phyloP scores from a whole-genome alignment of 2,113 vertebrate species.

The Petroica traversi region DNA sequence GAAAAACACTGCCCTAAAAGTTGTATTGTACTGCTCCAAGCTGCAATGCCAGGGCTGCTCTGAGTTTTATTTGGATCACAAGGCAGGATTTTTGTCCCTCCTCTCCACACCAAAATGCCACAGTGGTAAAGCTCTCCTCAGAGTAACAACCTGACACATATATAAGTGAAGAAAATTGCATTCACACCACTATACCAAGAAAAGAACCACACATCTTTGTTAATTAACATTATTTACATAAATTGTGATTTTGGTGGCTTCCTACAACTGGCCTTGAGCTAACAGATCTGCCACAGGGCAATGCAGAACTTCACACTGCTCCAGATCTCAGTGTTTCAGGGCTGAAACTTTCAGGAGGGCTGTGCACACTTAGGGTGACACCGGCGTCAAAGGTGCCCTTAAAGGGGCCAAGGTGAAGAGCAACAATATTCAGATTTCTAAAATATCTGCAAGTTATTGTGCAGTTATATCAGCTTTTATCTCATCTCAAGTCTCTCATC shows the following conservation, averaged over 20 bases:
- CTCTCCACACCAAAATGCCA: not conserved
- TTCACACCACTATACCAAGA: not conserved
- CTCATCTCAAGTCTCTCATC: not conserved
- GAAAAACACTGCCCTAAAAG: not conserved
- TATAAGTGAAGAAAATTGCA: not conserved
- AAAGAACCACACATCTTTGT: not conserved
- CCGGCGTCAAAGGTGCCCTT: rapidly evolving
- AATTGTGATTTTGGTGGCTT: not conserved
- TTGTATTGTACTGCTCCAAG: not conserved
- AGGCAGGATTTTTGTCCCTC: not conserved
- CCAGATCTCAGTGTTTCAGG: not conserved
- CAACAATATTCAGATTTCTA: not conserved
- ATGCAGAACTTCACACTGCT: not conserved
- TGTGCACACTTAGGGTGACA: rapidly evolving
- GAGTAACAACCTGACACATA: not conserved
- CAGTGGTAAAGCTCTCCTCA: not conserved
- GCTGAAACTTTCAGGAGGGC: not conserved
- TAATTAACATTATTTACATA: not conserved
- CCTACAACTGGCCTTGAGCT: not conserved
- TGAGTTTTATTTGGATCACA: not conserved
- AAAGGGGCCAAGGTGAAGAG: not conserved
- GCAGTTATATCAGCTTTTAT: not conserved
- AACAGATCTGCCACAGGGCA: not conserved
- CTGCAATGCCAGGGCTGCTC: not conserved
- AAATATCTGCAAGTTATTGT: not conserved